phyloP scores from a whole-genome alignment of 2,113 vertebrate genomes.

The Sebastes fasciatus region DNA sequence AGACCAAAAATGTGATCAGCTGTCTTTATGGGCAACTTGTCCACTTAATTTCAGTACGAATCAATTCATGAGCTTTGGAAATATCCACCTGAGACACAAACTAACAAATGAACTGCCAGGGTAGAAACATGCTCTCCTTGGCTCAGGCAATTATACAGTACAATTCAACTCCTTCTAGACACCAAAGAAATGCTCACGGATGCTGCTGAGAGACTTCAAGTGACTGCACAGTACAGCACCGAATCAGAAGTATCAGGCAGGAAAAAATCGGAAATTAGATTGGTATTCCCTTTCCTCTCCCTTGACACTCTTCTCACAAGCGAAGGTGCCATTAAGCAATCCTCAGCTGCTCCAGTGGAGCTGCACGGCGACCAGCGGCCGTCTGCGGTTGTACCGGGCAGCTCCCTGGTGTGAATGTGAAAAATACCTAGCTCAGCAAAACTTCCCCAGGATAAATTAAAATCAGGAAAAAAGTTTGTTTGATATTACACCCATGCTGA shows the following conservation, averaged over 20 bases:
- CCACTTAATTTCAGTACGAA: neutral
- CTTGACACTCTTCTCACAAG: neutral
- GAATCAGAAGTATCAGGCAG: neutral
- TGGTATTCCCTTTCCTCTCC: constrained; percentile 12
- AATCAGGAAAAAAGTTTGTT: neutral
- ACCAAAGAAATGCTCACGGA: neutral
- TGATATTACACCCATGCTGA: constrained; percentile 12
- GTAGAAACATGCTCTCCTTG: neutral
- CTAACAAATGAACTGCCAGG: neutral
- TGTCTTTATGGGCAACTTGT: neutral
- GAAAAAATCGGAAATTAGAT: neutral
- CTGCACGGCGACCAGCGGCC: too few relatives aligned
- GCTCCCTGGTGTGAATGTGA: constrained; percentile 11
- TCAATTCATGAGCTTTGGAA: neutral
- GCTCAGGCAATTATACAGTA: neutral
- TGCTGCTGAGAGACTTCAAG: constrained; percentile 1
- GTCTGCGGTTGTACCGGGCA: neutral
- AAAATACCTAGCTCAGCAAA: constrained; percentile 37
- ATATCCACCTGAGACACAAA: neutral
- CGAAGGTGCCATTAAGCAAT: constrained; percentile 24
- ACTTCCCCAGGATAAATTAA: constrained; percentile 1
- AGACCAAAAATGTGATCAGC: neutral
- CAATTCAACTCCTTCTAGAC: neutral
- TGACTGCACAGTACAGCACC: neutral
- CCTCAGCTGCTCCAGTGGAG: constrained; percentile 32